Conservation (phyloP, 1,140 invertebrate genomes). For the Brachystomella parvula region DNA sequence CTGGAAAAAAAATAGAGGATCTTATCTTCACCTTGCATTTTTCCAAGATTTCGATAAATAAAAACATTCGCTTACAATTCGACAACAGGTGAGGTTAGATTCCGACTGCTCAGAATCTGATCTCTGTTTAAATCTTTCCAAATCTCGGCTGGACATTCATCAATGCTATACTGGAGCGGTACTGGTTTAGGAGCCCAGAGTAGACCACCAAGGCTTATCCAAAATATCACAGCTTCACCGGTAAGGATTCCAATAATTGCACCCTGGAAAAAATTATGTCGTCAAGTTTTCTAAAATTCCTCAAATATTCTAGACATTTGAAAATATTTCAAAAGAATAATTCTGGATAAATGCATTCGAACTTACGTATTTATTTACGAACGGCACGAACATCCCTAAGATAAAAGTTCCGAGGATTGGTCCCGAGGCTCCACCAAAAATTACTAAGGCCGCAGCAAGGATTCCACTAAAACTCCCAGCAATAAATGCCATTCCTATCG, state of each 20-base stretch:
- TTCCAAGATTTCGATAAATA: not conserved
- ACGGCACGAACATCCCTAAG: conserved; percentile 33
- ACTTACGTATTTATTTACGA: conserved; percentile 34
- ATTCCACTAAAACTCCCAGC: conserved; percentile 29
- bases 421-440: conserved; percentile 36
- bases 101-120: not conserved
- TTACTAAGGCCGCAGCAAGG: conserved; percentile 25
- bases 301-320: not conserved
- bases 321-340: no score
- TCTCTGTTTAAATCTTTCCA: conserved; percentile 23
- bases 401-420: conserved; percentile 35
- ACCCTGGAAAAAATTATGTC: conserved; percentile 20
- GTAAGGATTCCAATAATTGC: conserved; percentile 32
- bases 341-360: not conserved
- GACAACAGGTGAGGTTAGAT: not conserved
- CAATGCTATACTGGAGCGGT: conserved; percentile 27
- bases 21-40: not conserved
- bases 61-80: not conserved
- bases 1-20: not conserved
- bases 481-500: conserved; percentile 30
- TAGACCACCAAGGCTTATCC: conserved; percentile 28
- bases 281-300: no score
- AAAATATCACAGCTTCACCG: conserved; percentile 32
- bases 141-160: conserved; percentile 23
- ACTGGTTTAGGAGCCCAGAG: conserved; percentile 20